Conservation (phyloP, 2,797 vertebrate species). For the Poliocrania exsul region DNA sequence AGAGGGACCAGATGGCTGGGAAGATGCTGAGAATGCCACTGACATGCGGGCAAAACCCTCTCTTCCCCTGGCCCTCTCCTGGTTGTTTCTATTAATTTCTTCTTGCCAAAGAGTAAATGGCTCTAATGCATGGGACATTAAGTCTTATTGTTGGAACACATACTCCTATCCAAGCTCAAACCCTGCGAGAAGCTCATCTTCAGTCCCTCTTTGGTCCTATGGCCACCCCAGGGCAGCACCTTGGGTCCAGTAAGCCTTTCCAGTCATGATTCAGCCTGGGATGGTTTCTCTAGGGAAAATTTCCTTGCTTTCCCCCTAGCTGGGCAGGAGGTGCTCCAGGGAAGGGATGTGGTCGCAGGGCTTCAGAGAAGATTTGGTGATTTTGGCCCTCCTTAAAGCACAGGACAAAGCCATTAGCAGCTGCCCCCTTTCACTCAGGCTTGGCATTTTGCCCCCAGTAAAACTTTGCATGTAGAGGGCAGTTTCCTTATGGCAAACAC, state of each 20-base stretch:
- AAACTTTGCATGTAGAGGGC: not conserved
- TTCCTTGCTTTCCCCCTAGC: not conserved
- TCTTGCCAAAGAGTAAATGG: not conserved
- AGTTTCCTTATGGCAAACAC: not conserved
- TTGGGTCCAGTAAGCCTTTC: not conserved
- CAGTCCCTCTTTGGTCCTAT: not conserved
- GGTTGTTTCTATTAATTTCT: not conserved
- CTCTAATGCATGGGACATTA: not conserved
- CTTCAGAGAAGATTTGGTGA: fast-evolving
- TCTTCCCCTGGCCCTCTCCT: not conserved
- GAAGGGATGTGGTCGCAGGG: not conserved
- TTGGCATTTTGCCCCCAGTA: fast-evolving
- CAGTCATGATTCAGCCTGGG: not conserved
- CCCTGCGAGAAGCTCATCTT: not conserved
- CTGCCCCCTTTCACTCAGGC: not conserved
- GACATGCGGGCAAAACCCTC: not conserved
- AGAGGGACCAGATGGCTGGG: not conserved
- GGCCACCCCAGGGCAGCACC: not conserved
- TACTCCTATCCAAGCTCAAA: not conserved
- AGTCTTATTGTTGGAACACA: not conserved
- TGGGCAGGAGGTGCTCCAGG: not conserved
- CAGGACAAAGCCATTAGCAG: not conserved
- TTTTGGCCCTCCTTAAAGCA: not conserved
- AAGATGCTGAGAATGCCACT: not conserved
- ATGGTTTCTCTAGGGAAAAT: not conserved